Evolutionary conservation across 2,113 vertebrate genomes (phyloP), one percentile per base, ranked within the genome.

Genomic region (Gila orcuttii): DNA sequence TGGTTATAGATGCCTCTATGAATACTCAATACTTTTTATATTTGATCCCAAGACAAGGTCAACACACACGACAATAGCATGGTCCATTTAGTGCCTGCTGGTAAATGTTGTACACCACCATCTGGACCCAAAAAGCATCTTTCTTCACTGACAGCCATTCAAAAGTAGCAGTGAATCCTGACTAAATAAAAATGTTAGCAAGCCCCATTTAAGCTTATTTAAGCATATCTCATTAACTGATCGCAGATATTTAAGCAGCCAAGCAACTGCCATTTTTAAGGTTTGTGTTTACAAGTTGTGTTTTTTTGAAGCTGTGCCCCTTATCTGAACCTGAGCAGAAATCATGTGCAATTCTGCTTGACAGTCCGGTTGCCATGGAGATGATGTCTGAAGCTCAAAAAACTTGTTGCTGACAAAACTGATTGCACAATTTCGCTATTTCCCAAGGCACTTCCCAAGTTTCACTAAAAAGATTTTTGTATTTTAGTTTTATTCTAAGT

Each of bases 321-420:
- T 60, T 62, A 42, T 79, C 59, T 81, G 79, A 81, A 81, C 79
- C n/a, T 31, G 39, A 81, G 79, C n/a, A 47, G 60, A 66, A 81
- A 81, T 60, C 21, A 39, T 64, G 59, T 50, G 59, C 57, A 81
- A 81, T 81, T 45, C 60, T 47, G 39, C 60, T n/a, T 17, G 11
- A 62, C 55, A 42, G 55, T 13, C 36, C 2, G 23, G 36, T 81
- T 66, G 39, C 79, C 60, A 66, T 81, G 60, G 59, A 81, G 33
- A 66, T 64, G 33, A 78, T 23, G n/a, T 80, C 39, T 45, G 13
- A 80, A 45, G 7, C 6, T 9, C 23, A 76, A 31, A 25, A 80
- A 47, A 47, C 50, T 7, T 60, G 4, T 79, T 79, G 55, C 28
- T 73, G 39, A 71, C 19, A 71, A 71, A 71, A 80, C 15, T 64